These are phyloP conservation scores for Excalfactoria chinensis DNA, from an alignment of 2,113 vertebrate genomes.

Conservation along the genomic window DNA sequence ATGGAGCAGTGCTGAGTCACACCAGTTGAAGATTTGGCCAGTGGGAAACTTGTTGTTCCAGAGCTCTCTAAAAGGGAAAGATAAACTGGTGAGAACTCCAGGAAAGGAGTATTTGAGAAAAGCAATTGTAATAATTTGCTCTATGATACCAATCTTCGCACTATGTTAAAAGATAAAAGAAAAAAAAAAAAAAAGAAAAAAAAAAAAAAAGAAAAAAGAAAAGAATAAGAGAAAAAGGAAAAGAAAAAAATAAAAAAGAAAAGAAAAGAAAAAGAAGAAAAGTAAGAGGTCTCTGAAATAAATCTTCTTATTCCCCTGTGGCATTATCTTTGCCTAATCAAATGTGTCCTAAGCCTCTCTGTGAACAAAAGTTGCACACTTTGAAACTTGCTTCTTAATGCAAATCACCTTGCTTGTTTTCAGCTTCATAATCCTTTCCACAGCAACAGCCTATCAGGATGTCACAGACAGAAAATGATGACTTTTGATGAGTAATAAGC, in stretches of 20 bases:
- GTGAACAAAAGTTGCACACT: constrained; percentile 21
- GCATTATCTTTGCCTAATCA: constrained; percentile 34
- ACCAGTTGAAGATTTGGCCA: neutral
- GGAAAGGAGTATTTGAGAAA: neutral
- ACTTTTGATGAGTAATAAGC: constrained; percentile 45
- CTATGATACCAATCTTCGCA: neutral
- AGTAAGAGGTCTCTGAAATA: neutral
- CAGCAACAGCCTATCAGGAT: constrained; percentile 4
- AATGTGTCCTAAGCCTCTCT: constrained; percentile 1
- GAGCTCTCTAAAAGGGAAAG: neutral
- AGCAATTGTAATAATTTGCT: neutral
- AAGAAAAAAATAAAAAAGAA: neutral
- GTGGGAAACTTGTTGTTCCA: neutral
- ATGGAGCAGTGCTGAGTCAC: neutral
- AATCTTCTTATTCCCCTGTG: neutral
- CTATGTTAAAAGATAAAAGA: neutral
- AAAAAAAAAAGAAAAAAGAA: neutral
- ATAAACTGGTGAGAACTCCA: neutral
- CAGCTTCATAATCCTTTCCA: constrained; percentile 10
- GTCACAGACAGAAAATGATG: constrained; percentile 35
- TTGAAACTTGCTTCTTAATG: constrained; percentile 42
- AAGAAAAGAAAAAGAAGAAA: neutral
- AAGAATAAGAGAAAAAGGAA: neutral
- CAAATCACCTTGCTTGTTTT: constrained; percentile 16
- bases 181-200: neutral